phyloP scores from a whole-genome alignment of 2,888 invertebrate genomes.

The Drosophila algonquin region DNA sequence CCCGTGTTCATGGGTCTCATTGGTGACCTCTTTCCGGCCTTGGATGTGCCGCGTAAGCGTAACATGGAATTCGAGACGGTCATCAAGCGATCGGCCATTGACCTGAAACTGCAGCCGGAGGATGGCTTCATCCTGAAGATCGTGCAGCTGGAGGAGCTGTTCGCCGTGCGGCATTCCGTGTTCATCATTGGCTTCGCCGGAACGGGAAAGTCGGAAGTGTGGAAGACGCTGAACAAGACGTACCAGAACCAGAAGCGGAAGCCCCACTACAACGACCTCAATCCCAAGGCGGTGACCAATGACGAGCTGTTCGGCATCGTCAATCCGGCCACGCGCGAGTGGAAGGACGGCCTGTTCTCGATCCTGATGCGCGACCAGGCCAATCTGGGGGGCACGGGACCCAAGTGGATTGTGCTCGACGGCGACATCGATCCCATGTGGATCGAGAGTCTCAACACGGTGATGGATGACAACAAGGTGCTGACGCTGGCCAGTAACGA shows the following conservation, averaged over 20 bases:
- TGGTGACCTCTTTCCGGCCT: conserved; percentile 95
- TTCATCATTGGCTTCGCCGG: conserved; percentile 94
- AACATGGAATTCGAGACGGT: conserved; percentile 93
- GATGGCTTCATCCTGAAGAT: conserved; percentile 94
- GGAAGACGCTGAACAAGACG: conserved; percentile 94
- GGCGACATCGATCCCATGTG: conserved; percentile 99
- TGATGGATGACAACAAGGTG: conserved; percentile 98
- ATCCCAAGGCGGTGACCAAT: conserved; percentile 97
- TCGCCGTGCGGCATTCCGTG: conserved; percentile 97
- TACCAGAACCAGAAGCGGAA: conserved; percentile 92
- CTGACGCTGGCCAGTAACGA: conserved; percentile 97
- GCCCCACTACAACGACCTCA: conserved; percentile 94
- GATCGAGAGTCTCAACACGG: conserved; percentile 98
- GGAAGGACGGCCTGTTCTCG: conserved; percentile 96
- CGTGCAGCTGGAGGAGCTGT: conserved; percentile 95
- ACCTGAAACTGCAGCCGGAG: conserved; percentile 94
- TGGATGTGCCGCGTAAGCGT: conserved; percentile 95
- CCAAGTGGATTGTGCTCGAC: conserved; percentile 97
- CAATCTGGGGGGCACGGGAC: conserved; percentile 92
- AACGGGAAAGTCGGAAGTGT: conserved; percentile 96
- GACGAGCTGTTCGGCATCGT: conserved; percentile 97
- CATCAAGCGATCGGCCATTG: conserved; percentile 90
- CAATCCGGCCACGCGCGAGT: conserved; percentile 96
- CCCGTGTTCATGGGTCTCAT: conserved; percentile 97
- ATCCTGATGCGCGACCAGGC: conserved; percentile 97